Evolutionary conservation across 2,797 vertebrate species (phyloP), one percentile per base, ranked within the genome.

Genomic region (Pipistrellus pygmaeus): DNA sequence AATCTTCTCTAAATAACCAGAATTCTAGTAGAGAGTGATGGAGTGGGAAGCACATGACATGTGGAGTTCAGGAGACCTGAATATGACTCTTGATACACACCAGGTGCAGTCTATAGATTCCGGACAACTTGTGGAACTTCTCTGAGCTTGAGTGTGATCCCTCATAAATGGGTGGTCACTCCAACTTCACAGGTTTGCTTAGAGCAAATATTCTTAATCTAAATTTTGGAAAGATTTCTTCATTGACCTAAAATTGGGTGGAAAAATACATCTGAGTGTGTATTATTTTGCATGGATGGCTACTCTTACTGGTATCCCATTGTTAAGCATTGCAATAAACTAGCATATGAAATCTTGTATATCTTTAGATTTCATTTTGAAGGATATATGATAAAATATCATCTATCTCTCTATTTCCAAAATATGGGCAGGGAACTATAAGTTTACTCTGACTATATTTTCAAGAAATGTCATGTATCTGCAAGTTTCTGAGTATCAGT

Each of bases 361-460:
- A 51, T 53, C 23, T 81, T 94, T 72, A 32, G 2, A 86, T 72
- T 80, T 73, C 25, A 60, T 73, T 77, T 96, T 71, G 30, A 76
- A 87, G 53, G 27, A 13, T 69, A 55, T 48, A 15, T 82, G 21
- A 17, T 78, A 68, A 83, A 66, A 93, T 27, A 69, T 25, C 17
- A 83, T 41, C 5, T 35, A 62, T 35, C 5, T 30, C 48, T 91
- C 44, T 64, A 44, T 73, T 87, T 93, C 66, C 23, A 83, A 55
- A 44, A 11, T 44, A 25, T 8, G 4, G 57, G 32, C 15, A 72
- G 9, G 64, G 51, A 30, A n/a, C 23, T 5, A 27, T 93, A 80
- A 73, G 73, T 71, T 93, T 64, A 89, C 8, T 85, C 9, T 90
- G 18, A 38, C 15, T 83, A 27, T 2, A 5, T 30, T 94, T 92